Base-by-base conservation (phyloP, 2,888 invertebrate genomes). In the Ceratothoa steindachneri region DNA sequence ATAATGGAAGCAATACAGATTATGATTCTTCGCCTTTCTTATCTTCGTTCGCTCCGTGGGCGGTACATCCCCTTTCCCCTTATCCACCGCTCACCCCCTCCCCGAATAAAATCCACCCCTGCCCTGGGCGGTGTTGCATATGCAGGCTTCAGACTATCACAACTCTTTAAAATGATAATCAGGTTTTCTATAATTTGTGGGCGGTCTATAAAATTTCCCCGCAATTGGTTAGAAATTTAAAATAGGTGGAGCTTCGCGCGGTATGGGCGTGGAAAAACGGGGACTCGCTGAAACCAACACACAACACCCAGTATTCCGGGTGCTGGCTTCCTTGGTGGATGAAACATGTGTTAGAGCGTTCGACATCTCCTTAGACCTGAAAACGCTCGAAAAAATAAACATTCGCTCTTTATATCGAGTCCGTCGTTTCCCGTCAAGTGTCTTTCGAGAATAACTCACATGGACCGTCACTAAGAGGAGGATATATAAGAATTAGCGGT, bases 141-240 rank as follows among this genome's bases (percentile, higher is more conserved):
- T 77, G 77, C 77, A 77, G 51, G 52, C 66, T 31, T 72, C 72
- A 27, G 60, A 66, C 77, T 77, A 77, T 77, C 77, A 74, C 70
- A 77, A 74, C 77, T 77, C 77, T 77, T 77, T 77, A 77, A 77
- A 77, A 77, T 77, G 74, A 77, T 77, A 77, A 77, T 77, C 77
- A 77, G 77, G 77, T 72, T 66, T 72, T 55, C 71, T 69, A 70
- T 77, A 77, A 77, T 77, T 77, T 69, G 77, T 74, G 74, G 77
- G 77, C 74, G 77, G 77, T 70, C 52, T 19, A 28, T 12, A 29
- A 51, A 41, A 51, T 24, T 69, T 70, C 30, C 71, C 64, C 65
- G 27, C 66, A 71, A 67, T 74, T 74, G 77, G 71, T 31, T 70
- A 65, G 67, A 19, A 64, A 29, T n/a, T 30, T 64, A 24, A 24